Base-by-base conservation (phyloP, 2,888 invertebrate genomes). In the Drosophila nr. medialis region DNA sequence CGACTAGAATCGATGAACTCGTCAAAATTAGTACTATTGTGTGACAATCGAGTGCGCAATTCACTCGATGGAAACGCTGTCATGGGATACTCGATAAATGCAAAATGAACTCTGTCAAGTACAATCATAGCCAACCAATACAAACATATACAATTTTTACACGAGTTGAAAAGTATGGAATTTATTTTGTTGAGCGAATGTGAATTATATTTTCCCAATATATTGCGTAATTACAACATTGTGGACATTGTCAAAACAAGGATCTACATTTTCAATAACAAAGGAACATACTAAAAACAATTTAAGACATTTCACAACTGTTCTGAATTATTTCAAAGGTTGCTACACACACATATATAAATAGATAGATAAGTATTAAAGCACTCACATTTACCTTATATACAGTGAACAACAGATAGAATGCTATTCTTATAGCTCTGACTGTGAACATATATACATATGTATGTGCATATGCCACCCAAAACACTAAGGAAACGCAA, bases 91-190 rank as follows among this genome's bases (percentile, higher is more conserved):
- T 72, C 77, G 78, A 77, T 77, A 56, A 48, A n/a, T 54, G 6
- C 24, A 0, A 11, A 48, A 62, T 11, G 34, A 74, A 64, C 77
- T 45, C 61, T 79, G 59, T 24, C 38, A 45, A n/a, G 34, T 59
- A 58, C 58, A 51, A 53, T 21, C 65, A 65, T 38, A 59, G 59
- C 63, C 53, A 65, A 80, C 69, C 42, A 64, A 64, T 59, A 75
- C 75, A 75, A 63, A 36, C 70, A 77, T 50, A 77, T 58, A 55
- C 72, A 75, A 72, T 72, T 80, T 75, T 80, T 77, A 75, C 59
- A 62, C 79, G 79, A 81, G 87, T 76, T 80, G 77, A 87, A 86
- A 81, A 86, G 87, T 82, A 86, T 86, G 86, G 89, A 89, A 84
- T 69, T 84, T 74, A 74, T 75, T 68, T 84, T 81, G 72, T 74